Evolutionary conservation across 2,888 invertebrate species (phyloP).

Genomic region (Scrobipalpa atriplicella): DNA sequence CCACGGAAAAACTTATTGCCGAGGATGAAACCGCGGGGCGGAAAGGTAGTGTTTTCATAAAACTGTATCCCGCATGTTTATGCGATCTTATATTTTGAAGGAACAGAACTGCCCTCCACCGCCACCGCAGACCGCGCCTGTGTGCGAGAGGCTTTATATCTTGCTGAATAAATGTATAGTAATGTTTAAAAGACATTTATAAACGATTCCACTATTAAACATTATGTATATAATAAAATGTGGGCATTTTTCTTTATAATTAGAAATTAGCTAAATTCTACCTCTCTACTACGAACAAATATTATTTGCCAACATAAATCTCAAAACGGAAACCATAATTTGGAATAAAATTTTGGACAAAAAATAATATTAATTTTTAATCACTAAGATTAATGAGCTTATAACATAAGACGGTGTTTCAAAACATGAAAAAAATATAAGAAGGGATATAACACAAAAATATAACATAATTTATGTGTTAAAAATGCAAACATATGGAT

Average conservation of each 20-base stretch:
- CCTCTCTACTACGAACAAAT: neutral
- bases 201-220: constrained; percentile 5
- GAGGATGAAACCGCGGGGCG: too few species aligned
- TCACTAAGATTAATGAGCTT: too few species aligned
- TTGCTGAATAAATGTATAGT: neutral
- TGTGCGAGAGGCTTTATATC: neutral
- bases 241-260: neutral
- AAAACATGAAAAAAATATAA: neutral
- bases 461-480: neutral
- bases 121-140: too few species aligned
- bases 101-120: too few species aligned
- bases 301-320: neutral
- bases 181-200: neutral
- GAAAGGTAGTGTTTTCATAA: too few species aligned
- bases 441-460: neutral
- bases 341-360: too few species aligned
- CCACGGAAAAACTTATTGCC: too few species aligned
- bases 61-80: too few species aligned
- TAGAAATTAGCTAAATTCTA: neutral
- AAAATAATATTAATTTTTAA: too few species aligned
- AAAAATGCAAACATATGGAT: neutral
- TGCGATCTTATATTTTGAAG: too few species aligned
- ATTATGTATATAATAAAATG: neutral
- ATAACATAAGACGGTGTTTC: neutral
- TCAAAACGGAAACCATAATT: neutral